A percentile compares a stretch with the other conserved stretches of the same genome.
Conservation (phyloP, 2,888 invertebrate genomes). For the Aphrophora alni region DNA sequence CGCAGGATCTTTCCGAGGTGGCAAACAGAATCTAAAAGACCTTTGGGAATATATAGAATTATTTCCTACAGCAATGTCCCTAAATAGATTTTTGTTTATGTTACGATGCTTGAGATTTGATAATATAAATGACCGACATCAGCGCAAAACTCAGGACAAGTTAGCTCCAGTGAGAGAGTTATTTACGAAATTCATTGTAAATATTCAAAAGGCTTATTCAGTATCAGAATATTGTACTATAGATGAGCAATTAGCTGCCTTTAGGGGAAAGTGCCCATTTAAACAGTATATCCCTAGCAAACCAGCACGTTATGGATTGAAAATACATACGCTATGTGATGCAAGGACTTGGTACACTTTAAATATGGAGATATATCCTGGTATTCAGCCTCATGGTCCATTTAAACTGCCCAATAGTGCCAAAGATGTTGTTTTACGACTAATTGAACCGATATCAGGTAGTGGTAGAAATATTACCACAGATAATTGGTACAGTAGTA, state of each 20-base stretch:
- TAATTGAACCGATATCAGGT: constrained; percentile 14
- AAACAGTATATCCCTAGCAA: constrained; percentile 33
- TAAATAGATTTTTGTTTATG: constrained; percentile 21
- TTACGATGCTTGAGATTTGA: constrained; percentile 30
- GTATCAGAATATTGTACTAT: constrained; percentile 27
- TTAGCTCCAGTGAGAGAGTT: constrained; percentile 38
- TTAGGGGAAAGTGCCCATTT: constrained; percentile 31
- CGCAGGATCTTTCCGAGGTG: constrained; percentile 17
- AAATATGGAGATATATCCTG: constrained; percentile 21
- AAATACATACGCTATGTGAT: constrained; percentile 21
- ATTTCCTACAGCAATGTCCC: constrained; percentile 16
- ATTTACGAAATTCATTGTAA: constrained; percentile 28
- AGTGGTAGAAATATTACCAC: constrained; percentile 22
- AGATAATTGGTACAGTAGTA: constrained; percentile 25
- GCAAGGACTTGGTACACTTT: constrained; percentile 33
- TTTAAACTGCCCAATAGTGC: neutral
- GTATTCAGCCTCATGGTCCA: constrained; percentile 23
- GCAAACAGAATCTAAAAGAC: constrained; percentile 20
- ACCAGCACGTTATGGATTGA: constrained; percentile 37
- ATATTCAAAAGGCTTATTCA: constrained; percentile 23
- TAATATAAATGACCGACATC: constrained; percentile 13
- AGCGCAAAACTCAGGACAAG: constrained; percentile 26
- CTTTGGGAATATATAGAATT: constrained; percentile 18
- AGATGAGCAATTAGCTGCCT: constrained; percentile 28
- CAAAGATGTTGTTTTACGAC: neutral